A percentile compares a stretch with the other conserved stretches of the same genome.
These are phyloP conservation scores for Netelia melanura DNA, from an alignment of 2,888 invertebrate species.

Conservation along the genomic window DNA sequence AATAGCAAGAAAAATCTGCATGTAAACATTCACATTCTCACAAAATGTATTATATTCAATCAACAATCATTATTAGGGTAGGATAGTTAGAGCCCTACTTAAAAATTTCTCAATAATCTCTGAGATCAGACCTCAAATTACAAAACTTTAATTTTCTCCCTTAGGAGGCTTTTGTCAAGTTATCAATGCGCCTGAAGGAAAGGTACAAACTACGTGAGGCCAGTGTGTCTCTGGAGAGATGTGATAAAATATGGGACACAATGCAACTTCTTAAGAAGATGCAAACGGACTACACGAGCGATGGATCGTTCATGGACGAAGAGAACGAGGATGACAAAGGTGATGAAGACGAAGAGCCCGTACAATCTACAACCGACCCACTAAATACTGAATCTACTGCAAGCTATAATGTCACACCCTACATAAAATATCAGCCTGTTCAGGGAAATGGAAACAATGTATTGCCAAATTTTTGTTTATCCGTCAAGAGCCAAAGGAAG, in stretches of 20 bases:
- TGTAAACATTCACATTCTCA: no score
- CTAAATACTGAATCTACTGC: slow-evolving; percentile 35
- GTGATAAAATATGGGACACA: slow-evolving; percentile 84
- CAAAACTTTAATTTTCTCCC: neutral
- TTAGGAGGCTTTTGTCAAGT: slow-evolving; percentile 58
- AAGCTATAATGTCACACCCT: slow-evolving; percentile 54
- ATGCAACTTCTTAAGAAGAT: slow-evolving; percentile 79
- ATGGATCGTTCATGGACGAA: neutral
- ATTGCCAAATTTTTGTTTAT: slow-evolving; percentile 78
- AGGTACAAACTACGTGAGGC: slow-evolving; percentile 74
- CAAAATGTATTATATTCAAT: no score
- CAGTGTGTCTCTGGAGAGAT: slow-evolving; percentile 77
- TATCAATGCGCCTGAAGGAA: slow-evolving; percentile 64
- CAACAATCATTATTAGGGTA: no score
- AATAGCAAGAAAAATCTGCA: no score
- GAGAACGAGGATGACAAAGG: slow-evolving; percentile 22
- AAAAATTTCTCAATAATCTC: neutral
- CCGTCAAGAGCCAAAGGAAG: slow-evolving; percentile 75
- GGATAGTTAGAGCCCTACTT: neutral
- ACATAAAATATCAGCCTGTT: slow-evolving; percentile 74
- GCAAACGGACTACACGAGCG: slow-evolving; percentile 58
- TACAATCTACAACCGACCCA: slow-evolving; percentile 17
- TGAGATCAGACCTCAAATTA: neutral
- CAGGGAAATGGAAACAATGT: slow-evolving; percentile 74
- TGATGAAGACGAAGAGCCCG: neutral